phyloP scores from a whole-genome alignment of 2,797 vertebrate species.

The Enteromius radiatus region DNA sequence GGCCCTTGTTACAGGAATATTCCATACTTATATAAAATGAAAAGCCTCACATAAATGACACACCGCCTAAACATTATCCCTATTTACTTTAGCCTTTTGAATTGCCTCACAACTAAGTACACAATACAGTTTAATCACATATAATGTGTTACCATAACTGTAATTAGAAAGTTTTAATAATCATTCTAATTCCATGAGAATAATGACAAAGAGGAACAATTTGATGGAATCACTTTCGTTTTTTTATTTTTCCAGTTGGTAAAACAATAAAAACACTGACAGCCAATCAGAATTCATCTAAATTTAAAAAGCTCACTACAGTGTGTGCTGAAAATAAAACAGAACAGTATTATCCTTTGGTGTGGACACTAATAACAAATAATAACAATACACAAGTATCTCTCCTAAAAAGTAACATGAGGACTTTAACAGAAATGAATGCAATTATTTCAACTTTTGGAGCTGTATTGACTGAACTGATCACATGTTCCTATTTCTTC shows the following conservation, averaged over 20 bases:
- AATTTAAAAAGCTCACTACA: background rate
- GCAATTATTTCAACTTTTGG: background rate
- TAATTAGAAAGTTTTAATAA: background rate
- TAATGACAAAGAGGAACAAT: background rate
- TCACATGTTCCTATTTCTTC: constrained; percentile 3
- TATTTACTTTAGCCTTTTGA: background rate
- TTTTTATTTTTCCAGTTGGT: background rate
- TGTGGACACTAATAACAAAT: background rate
- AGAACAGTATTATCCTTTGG: background rate
- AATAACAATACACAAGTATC: background rate
- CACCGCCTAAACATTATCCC: background rate
- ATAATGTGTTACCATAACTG: background rate
- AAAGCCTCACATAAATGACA: background rate
- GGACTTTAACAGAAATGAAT: background rate
- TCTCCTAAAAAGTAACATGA: background rate
- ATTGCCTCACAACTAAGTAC: too few relatives aligned
- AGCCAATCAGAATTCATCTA: background rate
- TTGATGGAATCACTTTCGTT: background rate
- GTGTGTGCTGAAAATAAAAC: background rate
- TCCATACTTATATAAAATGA: background rate
- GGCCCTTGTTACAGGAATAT: background rate
- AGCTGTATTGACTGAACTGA: background rate
- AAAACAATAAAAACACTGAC: background rate
- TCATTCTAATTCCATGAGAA: background rate
- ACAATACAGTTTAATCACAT: too few relatives aligned